Conservation (phyloP, 1,140 invertebrate genomes). For the Anadara kagoshimensis region DNA sequence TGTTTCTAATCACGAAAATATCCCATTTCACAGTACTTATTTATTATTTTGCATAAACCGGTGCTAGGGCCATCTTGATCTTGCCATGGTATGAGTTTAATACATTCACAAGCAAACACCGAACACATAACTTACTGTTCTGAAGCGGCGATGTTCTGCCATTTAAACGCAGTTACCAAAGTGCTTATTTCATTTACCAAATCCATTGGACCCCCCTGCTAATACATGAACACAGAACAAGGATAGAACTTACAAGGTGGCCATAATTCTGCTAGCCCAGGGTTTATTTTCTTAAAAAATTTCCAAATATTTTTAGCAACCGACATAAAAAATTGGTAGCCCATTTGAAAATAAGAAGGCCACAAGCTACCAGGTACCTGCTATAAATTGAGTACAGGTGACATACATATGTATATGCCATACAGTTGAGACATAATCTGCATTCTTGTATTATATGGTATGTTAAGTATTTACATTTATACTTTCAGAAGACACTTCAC, state of each 20-base stretch:
- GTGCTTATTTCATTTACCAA: not conserved
- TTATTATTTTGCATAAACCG: constrained; percentile 1
- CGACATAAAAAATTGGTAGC: no score
- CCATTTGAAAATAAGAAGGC: no score
- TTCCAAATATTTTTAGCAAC: no score
- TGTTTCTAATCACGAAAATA: constrained; percentile 3
- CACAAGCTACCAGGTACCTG: no score
- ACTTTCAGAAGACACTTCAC: constrained; percentile 11
- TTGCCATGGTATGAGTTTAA: not conserved
- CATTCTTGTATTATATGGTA: constrained; percentile 2
- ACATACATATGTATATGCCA: not conserved
- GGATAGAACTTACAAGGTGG: no score
- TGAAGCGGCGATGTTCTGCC: not conserved
- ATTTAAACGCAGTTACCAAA: not conserved
- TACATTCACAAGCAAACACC: constrained; percentile 2
- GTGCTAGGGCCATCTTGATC: constrained; percentile 2
- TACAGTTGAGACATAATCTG: not conserved
- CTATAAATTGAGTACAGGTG: no score
- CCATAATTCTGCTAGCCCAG: no score
- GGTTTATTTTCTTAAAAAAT: no score
- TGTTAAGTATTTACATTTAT: not conserved
- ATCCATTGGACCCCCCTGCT: no score
- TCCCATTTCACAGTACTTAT: constrained; percentile 9
- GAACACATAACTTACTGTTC: not conserved
- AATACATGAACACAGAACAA: no score